These are phyloP conservation scores for Ceyx cyanopectus DNA, from an alignment of 2,113 vertebrate species.

Conservation along the genomic window DNA sequence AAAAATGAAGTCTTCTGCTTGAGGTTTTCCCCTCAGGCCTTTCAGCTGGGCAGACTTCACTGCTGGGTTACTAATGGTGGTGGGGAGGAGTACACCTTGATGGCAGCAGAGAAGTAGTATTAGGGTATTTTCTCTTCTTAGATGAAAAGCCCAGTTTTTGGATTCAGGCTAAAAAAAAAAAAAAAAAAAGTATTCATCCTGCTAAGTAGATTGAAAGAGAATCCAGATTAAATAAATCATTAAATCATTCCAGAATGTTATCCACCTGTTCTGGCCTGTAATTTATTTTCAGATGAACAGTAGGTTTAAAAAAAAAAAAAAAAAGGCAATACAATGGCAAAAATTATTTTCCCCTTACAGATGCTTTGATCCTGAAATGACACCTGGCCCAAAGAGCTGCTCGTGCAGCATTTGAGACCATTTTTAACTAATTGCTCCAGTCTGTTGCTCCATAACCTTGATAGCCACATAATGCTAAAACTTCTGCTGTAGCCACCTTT, in stretches of 20 bases:
- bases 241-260: constrained; percentile 65
- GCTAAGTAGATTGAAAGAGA: constrained; percentile 67
- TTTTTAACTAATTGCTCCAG: background rate
- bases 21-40: background rate
- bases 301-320: background rate
- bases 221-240: constrained; percentile 72
- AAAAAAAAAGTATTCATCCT: background rate
- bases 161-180: constrained; percentile 3
- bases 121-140: constrained; percentile 38
- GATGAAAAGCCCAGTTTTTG: constrained; percentile 46
- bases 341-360: constrained; percentile 2
- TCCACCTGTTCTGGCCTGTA: constrained; percentile 54
- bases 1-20: background rate
- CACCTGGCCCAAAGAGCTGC: background rate
- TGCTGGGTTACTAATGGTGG: accelerated
- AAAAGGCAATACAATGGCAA: background rate
- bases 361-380: constrained; percentile 53
- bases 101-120: background rate
- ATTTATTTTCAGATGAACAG: constrained; percentile 57
- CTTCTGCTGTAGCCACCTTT: background rate
- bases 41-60: background rate
- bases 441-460: background rate
- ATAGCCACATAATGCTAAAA: background rate
- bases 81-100: constrained; percentile 12
- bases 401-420: background rate